Base-by-base conservation (phyloP, 2,888 invertebrate species). In the Dione juno region DNA sequence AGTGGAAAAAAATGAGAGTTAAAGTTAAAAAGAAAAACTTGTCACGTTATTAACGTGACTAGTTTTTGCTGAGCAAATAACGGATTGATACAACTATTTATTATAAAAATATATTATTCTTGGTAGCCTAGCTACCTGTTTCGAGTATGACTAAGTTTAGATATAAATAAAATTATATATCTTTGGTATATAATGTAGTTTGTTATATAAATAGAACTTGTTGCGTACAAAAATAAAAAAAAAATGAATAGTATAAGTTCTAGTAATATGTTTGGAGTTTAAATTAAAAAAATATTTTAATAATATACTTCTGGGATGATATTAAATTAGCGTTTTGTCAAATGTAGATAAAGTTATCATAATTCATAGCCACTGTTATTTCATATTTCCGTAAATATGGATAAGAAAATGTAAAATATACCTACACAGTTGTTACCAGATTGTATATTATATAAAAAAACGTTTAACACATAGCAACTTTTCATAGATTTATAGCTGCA, bases 331-430 rank as follows among this genome's bases (percentile, higher is more conserved):
- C 16, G n/a, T 63, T 66, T 70, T 63, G 48, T 11, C 48, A 40
- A 53, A 65, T 59, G 57, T 64, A 70, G 75, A 75, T 75, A 73
- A 73, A 69, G 43, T 59, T 72, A 70, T 73, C 67, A 66, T 11
- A 40, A 59, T 45, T 45, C 35, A 45, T 69, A 54, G 67, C 66
- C 66, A 43, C 69, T 64, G 63, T 67, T 66, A 69, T 11, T 45
- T 21, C 45, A 54, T 61, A 58, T 69, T 71, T 73, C 70, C 71
- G 71, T 63, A 57, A 58, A 48, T 48, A 43, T 11, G 66, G 58
- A 70, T 66, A 59, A 43, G 9, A 61, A 45, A 45, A 16, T 11
- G 10, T 16, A 61, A 61, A 43, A 43, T 21, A 14, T 6, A 28
- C 28, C 28, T 1, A 13, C 1, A 10, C 1, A 14, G 13, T 19